Evolutionary conservation across 2,888 invertebrate genomes (phyloP).

Genomic region (Lypha dubia): DNA sequence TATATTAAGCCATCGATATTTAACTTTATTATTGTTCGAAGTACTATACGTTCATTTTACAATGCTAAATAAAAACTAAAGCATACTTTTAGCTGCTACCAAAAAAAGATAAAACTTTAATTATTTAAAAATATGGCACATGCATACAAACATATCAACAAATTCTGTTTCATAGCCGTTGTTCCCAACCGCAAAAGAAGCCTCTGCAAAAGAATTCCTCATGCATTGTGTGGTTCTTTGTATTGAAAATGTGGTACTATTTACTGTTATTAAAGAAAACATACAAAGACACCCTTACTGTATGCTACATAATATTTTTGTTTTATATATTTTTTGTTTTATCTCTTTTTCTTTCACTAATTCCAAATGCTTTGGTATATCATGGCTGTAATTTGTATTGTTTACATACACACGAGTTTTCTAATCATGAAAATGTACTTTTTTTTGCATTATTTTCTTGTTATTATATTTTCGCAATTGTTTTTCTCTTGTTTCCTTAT

Average conservation of each 20-base stretch:
- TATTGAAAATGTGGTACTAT: slow-evolving; percentile 5
- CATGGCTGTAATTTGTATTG: slow-evolving; percentile 2
- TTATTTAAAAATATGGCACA: background rate
- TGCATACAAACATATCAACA: background rate
- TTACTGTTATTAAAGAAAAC: slow-evolving; percentile 33
- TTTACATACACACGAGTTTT: slow-evolving; percentile 5
- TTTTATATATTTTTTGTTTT: background rate
- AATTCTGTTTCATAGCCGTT: background rate
- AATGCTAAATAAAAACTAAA: background rate
- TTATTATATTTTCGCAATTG: background rate
- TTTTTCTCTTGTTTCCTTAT: background rate
- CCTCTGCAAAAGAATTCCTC: slow-evolving; percentile 39
- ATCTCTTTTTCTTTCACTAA: background rate
- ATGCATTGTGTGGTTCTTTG: background rate
- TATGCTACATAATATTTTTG: slow-evolving; percentile 30
- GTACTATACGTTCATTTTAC: slow-evolving; percentile 24
- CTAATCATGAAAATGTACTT: slow-evolving; percentile 46
- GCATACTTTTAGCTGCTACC: slow-evolving; percentile 46
- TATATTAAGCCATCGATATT: no score
- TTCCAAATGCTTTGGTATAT: slow-evolving; percentile 21
- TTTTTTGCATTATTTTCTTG: slow-evolving; percentile 3
- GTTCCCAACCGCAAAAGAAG: slow-evolving; percentile 1
- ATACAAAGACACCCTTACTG: slow-evolving; percentile 45
- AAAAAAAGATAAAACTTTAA: background rate
- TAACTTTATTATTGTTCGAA: no score